These are phyloP conservation scores for Pediacus dermestoides DNA, from an alignment of 2,888 invertebrate species.

Conservation along the genomic window DNA sequence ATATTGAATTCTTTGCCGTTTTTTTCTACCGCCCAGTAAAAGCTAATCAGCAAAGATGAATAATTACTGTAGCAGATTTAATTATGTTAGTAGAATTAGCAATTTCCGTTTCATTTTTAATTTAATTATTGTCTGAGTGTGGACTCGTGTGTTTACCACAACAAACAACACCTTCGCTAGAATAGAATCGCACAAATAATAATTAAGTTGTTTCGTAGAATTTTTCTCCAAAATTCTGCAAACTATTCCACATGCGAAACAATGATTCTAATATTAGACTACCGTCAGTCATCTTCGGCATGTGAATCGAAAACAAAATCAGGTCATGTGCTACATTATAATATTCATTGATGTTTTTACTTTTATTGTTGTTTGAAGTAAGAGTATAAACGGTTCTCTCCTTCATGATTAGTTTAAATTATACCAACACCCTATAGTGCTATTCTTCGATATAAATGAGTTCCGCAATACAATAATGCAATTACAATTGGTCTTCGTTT, in stretches of 20 bases:
- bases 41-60: too few species aligned
- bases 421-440: not conserved
- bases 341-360: slow-evolving; percentile 1
- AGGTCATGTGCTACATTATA: slow-evolving; percentile 1
- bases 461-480: slow-evolving; percentile 1
- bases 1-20: too few species aligned
- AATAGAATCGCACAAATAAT: too few species aligned
- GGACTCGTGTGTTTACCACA: too few species aligned
- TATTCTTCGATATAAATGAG: slow-evolving; percentile 2
- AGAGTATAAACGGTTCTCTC: not conserved
- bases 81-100: too few species aligned
- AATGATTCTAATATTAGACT: not conserved
- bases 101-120: too few species aligned
- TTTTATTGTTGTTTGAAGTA: not conserved
- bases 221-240: not conserved
- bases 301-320: not conserved
- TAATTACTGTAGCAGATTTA: too few species aligned
- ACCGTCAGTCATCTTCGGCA: too few species aligned
- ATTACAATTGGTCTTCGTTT: not conserved
- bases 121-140: too few species aligned
- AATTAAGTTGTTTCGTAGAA: not conserved
- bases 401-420: not conserved
- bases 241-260: not conserved
- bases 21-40: too few species aligned
- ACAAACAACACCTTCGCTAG: too few species aligned